These are phyloP conservation scores for Neoseiulus cucumeris DNA, from an alignment of 1,140 invertebrate genomes.

Conservation along the genomic window DNA sequence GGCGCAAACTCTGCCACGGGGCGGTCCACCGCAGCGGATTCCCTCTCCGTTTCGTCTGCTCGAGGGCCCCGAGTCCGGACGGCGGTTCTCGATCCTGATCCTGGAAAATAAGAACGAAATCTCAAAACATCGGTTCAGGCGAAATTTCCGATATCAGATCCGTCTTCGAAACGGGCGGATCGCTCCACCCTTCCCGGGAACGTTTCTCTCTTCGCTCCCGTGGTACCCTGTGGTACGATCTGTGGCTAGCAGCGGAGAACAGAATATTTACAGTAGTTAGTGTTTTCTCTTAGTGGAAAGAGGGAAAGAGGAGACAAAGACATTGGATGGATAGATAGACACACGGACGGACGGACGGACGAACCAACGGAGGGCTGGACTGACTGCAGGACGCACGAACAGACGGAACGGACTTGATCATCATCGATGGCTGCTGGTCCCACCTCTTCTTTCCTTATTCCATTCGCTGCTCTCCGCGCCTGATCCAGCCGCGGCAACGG, in stretches of 20 bases:
- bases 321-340: background rate
- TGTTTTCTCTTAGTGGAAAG: background rate
- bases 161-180: too few species aligned
- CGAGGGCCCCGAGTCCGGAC: too few species aligned
- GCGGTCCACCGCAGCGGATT: too few species aligned
- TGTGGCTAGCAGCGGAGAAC: conserved; percentile 3
- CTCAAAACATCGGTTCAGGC: too few species aligned
- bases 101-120: too few species aligned
- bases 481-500: too few species aligned
- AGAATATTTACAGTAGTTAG: conserved; percentile 12
- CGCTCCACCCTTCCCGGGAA: background rate
- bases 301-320: background rate
- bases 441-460: too few species aligned
- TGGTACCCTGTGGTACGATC: conserved; percentile 5
- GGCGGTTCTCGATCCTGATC: too few species aligned
- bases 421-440: too few species aligned
- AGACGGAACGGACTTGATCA: background rate
- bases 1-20: background rate
- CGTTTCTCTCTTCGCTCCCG: background rate
- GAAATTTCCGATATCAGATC: too few species aligned
- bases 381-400: background rate
- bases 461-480: too few species aligned
- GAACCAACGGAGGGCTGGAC: background rate
- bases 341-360: background rate
- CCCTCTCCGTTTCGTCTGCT: too few species aligned